phyloP scores from a whole-genome alignment of 1,140 invertebrate species.

The Popillia japonica region DNA sequence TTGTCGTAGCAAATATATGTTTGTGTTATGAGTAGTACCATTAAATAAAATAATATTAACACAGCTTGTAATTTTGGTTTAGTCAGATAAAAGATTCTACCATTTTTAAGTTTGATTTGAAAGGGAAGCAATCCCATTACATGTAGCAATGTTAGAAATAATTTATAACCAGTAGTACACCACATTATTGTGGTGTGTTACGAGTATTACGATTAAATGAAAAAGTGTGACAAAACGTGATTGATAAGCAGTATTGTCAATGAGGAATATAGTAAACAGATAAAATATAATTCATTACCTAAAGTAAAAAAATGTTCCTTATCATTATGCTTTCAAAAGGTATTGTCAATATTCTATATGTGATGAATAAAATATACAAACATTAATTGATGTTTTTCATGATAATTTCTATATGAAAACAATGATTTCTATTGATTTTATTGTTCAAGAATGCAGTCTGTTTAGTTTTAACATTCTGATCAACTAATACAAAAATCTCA shows the following conservation, averaged over 20 bases:
- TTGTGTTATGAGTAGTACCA: not conserved
- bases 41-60: not conserved
- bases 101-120: not conserved
- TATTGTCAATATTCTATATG: too few species aligned
- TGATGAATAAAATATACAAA: too few species aligned
- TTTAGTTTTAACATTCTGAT: too few species aligned
- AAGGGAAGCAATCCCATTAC: not conserved
- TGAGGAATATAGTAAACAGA: not conserved
- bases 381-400: too few species aligned
- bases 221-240: not conserved
- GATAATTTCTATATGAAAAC: too few species aligned
- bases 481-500: too few species aligned
- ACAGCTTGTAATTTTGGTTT: not conserved
- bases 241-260: not conserved
- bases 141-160: not conserved
- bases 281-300: not conserved
- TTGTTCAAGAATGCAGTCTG: too few species aligned
- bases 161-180: not conserved
- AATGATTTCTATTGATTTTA: too few species aligned
- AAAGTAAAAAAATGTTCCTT: too few species aligned
- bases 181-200: not conserved
- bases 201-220: not conserved
- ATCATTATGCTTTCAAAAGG: too few species aligned
- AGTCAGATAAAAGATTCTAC: not conserved
- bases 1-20: constrained; percentile 2